Percentiles rank a stretch among this genome's conserved stretches.
These are phyloP conservation scores for Melopsittacus undulatus DNA, from an alignment of 2,797 vertebrate genomes.

Conservation along the genomic window DNA sequence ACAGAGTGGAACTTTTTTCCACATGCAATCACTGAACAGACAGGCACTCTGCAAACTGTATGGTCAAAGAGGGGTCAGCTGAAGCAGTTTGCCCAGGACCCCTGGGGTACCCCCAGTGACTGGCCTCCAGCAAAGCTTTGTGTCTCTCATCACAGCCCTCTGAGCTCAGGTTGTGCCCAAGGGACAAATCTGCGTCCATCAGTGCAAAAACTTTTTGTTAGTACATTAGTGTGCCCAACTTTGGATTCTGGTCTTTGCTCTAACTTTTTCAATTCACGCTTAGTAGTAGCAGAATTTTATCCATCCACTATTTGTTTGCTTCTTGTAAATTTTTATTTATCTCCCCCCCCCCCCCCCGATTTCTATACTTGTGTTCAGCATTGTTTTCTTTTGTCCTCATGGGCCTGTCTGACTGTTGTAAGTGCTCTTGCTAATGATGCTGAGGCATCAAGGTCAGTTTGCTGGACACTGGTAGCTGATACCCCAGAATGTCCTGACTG, in stretches of 20 bases:
- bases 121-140: neutral
- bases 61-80: rapidly evolving
- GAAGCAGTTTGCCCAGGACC: neutral
- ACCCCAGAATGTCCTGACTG: neutral
- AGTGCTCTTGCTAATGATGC: neutral
- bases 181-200: neutral
- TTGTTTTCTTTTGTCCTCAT: neutral
- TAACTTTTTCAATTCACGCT: neutral
- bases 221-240: neutral
- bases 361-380: neutral
- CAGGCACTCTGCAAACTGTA: neutral
- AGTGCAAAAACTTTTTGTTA: neutral
- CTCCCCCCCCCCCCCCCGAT: rapidly evolving
- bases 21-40: neutral
- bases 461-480: neutral
- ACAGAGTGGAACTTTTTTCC: neutral
- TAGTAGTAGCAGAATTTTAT: neutral
- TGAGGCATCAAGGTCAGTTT: neutral
- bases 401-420: neutral
- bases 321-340: neutral
- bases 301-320: neutral
- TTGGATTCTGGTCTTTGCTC: neutral
- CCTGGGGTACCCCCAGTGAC: neutral
- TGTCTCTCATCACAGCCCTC: neutral
- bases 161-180: neutral